phyloP scores from a whole-genome alignment of 2,113 vertebrate genomes.

The Laticauda laticaudata region DNA sequence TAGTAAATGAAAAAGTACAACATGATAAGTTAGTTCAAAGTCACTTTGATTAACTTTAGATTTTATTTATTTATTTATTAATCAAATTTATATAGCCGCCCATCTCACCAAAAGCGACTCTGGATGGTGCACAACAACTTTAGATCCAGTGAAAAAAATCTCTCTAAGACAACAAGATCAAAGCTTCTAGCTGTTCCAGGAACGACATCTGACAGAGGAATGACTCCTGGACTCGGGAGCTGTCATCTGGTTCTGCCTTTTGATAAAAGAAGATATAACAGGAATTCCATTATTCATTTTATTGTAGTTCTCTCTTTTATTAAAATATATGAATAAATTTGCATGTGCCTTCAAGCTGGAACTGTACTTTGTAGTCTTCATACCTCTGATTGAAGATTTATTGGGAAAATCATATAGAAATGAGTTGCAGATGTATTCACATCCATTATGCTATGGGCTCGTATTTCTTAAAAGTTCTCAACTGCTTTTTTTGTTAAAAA shows the following conservation, averaged over 20 bases:
- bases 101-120: background rate
- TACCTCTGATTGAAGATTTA: background rate
- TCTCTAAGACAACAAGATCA: background rate
- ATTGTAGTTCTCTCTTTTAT: background rate
- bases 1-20: background rate
- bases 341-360: background rate
- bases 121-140: background rate
- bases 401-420: background rate
- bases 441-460: background rate
- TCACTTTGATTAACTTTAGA: background rate
- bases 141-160: background rate
- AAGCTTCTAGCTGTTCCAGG: background rate
- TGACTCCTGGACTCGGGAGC: background rate
- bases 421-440: background rate
- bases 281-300: background rate
- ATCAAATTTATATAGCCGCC: background rate
- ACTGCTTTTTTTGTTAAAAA: background rate
- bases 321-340: background rate
- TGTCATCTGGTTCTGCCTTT: background rate
- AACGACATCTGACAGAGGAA: background rate
- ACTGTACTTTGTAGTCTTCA: background rate
- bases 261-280: background rate
- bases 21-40: background rate
- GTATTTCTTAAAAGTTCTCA: background rate
- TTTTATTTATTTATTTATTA: background rate